Percentiles rank a stretch among this genome's conserved stretches.
These are phyloP conservation scores for Lordiphosa clarofinis DNA, from an alignment of 1,140 invertebrate species.

Conservation along the genomic window DNA sequence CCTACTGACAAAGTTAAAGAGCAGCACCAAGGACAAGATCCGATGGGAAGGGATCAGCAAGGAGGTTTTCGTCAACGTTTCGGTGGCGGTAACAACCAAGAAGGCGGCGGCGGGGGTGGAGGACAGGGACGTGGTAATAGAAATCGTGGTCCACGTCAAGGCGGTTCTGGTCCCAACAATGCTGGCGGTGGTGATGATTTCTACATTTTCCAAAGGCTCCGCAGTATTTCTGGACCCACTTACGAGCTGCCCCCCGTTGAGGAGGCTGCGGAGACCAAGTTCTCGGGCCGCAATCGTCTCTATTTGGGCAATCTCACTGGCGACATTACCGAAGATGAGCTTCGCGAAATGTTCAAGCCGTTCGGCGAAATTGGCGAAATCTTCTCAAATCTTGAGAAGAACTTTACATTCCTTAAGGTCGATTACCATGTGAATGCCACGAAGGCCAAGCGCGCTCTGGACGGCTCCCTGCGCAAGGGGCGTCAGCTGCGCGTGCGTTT, in stretches of 20 bases:
- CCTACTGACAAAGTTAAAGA: conserved; percentile 36
- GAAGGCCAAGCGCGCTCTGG: conserved; percentile 95
- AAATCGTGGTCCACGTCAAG: conserved; percentile 25
- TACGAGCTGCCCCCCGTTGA: conserved; percentile 96
- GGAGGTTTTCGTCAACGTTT: conserved; percentile 2
- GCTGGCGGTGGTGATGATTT: conserved; percentile 82
- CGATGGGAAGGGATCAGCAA: neutral
- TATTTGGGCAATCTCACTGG: conserved; percentile 99
- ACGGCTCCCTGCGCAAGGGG: conserved; percentile 92
- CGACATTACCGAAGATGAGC: conserved; percentile 98
- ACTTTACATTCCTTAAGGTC: conserved; percentile 98
- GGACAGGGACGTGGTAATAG: conserved; percentile 21
- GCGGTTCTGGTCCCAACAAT: conserved; percentile 14
- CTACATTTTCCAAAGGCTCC: conserved; percentile 86
- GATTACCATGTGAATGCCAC: conserved; percentile 98
- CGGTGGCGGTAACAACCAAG: conserved; percentile 1
- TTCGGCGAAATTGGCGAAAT: conserved; percentile 95
- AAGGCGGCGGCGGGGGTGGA: conserved; percentile 4
- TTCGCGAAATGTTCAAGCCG: conserved; percentile 90
- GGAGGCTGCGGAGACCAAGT: conserved; percentile 98
- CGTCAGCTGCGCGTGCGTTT: conserved; percentile 95
- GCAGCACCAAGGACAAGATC: neutral
- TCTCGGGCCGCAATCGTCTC: conserved; percentile 94
- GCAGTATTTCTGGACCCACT: conserved; percentile 90
- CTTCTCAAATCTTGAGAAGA: conserved; percentile 96